A percentile compares a stretch with the other conserved stretches of the same genome.
These are phyloP conservation scores for Stegastes partitus DNA, from an alignment of 2,113 vertebrate species.

Conservation along the genomic window DNA sequence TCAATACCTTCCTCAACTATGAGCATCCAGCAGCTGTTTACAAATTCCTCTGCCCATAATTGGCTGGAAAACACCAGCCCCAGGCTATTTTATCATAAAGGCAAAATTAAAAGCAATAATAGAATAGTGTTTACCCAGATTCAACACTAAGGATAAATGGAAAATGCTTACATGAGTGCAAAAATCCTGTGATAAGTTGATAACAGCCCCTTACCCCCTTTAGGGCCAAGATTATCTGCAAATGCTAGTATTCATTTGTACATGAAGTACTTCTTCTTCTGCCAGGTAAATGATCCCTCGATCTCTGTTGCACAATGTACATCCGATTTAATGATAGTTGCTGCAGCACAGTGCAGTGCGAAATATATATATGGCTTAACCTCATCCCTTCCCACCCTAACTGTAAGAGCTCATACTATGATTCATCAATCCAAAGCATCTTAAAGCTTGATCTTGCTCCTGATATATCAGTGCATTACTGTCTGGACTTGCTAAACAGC, in stretches of 20 bases:
- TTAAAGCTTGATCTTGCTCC: background rate
- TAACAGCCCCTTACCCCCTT: background rate
- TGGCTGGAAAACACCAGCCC: constrained; percentile 30
- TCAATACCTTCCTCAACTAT: constrained; percentile 28
- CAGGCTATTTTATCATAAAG: constrained; percentile 13
- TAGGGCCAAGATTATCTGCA: constrained; percentile 17
- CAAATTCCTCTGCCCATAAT: constrained; percentile 45
- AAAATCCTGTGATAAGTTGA: constrained; percentile 20
- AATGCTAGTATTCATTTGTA: constrained; percentile 13
- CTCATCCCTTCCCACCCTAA: background rate
- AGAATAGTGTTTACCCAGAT: constrained; percentile 21
- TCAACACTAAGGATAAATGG: constrained; percentile 26
- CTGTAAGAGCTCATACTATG: background rate
- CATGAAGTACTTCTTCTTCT: background rate
- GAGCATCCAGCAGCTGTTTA: constrained; percentile 45
- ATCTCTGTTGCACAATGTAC: constrained; percentile 9
- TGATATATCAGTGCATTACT: constrained; percentile 20
- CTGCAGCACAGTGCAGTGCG: background rate
- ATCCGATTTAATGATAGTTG: constrained; percentile 13
- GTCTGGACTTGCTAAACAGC: constrained; percentile 23
- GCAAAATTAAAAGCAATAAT: constrained; percentile 2
- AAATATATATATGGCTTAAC: constrained; percentile 41
- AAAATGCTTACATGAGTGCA: constrained; percentile 16
- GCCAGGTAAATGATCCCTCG: background rate
- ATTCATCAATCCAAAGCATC: constrained; percentile 26